Evolutionary conservation across 2,888 invertebrate genomes (phyloP).

Genomic region (Napeogenes sylphis): DNA sequence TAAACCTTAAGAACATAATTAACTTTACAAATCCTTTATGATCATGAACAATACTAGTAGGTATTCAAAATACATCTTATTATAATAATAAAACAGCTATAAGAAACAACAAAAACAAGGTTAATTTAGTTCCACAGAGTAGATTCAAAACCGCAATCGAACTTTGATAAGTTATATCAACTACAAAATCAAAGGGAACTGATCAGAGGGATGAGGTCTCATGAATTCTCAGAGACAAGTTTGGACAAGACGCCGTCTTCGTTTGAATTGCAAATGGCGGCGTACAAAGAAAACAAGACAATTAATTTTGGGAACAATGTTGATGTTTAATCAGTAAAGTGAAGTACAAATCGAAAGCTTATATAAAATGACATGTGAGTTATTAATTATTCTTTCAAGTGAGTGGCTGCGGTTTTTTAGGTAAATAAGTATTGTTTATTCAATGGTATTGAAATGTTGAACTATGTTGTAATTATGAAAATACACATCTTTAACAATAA

Average conservation of each 20-base stretch:
- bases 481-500: too few species aligned
- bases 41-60: too few species aligned
- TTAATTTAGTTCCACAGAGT: background rate
- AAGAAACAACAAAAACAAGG: background rate
- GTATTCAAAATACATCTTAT: too few species aligned
- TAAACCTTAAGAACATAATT: too few species aligned
- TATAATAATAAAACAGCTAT: too few species aligned
- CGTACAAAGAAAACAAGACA: conserved; percentile 66
- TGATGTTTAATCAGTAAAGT: conserved; percentile 65
- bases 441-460: background rate
- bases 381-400: background rate
- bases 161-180: conserved; percentile 10
- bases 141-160: conserved; percentile 3
- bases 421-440: background rate
- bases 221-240: conserved; percentile 31
- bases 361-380: background rate
- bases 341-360: conserved; percentile 30
- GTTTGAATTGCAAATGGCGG: conserved; percentile 67
- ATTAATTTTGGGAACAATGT: conserved; percentile 58
- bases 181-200: conserved; percentile 20
- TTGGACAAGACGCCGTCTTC: conserved; percentile 38
- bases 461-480: background rate
- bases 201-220: conserved; percentile 19
- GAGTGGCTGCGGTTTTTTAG: background rate
- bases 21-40: too few species aligned